Percentiles rank a stretch among this genome's conserved stretches.
Conservation (phyloP, 2,113 vertebrate species). For the Pelmatolapia mariae region DNA sequence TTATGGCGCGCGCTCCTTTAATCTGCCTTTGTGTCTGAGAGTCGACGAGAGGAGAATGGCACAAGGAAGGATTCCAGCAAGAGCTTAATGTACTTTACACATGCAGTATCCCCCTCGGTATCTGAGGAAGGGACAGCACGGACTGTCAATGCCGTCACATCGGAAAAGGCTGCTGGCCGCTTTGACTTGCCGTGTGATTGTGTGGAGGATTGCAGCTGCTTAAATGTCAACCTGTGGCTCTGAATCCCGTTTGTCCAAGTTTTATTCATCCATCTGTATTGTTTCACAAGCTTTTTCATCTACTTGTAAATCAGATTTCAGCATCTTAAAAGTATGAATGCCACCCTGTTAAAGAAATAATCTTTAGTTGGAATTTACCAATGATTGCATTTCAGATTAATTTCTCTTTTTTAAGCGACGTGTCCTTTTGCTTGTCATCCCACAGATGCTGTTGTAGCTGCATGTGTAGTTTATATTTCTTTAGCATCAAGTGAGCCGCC, state of each 20-base stretch:
- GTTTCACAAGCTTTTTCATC: background rate
- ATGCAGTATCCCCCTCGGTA: constrained; percentile 35
- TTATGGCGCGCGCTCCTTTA: constrained; percentile 56
- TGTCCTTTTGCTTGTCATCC: background rate
- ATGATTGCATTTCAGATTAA: background rate
- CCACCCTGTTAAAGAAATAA: background rate
- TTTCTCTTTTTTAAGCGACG: background rate
- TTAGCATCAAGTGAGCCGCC: background rate
- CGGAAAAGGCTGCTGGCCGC: background rate
- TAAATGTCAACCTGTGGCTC: constrained; percentile 37
- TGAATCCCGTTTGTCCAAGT: background rate
- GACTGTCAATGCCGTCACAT: constrained; percentile 16
- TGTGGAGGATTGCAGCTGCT: background rate
- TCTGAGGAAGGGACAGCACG: constrained; percentile 23
- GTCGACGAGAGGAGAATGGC: constrained; percentile 63
- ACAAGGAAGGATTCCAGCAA: constrained; percentile 53
- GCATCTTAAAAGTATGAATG: background rate
- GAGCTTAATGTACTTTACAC: constrained; percentile 61
- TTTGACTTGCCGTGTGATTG: background rate
- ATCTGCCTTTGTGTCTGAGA: constrained; percentile 64
- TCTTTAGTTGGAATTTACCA: background rate
- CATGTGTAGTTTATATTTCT: constrained; percentile 7
- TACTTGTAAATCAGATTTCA: background rate
- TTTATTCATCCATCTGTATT: background rate
- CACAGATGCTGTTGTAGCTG: background rate